These are phyloP conservation scores for Dasysyrphus albostriatus DNA, from an alignment of 2,888 invertebrate genomes.

Conservation along the genomic window DNA sequence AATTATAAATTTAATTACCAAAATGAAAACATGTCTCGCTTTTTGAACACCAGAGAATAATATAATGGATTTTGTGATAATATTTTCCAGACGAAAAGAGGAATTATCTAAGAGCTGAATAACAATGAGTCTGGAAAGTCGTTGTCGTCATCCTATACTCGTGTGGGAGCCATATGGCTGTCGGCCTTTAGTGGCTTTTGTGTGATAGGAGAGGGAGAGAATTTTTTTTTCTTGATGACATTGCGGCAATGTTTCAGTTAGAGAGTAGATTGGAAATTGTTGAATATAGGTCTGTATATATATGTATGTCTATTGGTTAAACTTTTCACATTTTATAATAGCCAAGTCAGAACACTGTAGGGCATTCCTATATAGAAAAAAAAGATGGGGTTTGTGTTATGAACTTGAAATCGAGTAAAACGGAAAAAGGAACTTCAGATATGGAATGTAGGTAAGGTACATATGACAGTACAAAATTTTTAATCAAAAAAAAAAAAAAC, in stretches of 20 bases:
- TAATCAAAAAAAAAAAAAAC: too few species aligned
- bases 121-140: slow-evolving; percentile 13
- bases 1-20: slow-evolving; percentile 29
- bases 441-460: too few species aligned
- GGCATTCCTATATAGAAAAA: background rate
- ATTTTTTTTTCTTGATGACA: background rate
- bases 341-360: background rate
- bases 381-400: background rate
- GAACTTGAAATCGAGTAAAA: background rate
- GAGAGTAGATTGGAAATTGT: background rate
- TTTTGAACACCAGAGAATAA: background rate
- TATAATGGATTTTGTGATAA: slow-evolving; percentile 15
- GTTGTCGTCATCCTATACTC: background rate
- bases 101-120: slow-evolving; percentile 10
- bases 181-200: slow-evolving; percentile 1
- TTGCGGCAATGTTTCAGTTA: background rate
- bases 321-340: background rate
- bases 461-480: too few species aligned
- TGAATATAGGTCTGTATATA: too few species aligned
- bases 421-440: too few species aligned
- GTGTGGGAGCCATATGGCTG: background rate
- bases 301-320: background rate
- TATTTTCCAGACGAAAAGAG: background rate
- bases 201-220: background rate
- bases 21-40: slow-evolving; percentile 24